phyloP scores from a whole-genome alignment of 2,113 vertebrate species.

The Hucho hucho region DNA sequence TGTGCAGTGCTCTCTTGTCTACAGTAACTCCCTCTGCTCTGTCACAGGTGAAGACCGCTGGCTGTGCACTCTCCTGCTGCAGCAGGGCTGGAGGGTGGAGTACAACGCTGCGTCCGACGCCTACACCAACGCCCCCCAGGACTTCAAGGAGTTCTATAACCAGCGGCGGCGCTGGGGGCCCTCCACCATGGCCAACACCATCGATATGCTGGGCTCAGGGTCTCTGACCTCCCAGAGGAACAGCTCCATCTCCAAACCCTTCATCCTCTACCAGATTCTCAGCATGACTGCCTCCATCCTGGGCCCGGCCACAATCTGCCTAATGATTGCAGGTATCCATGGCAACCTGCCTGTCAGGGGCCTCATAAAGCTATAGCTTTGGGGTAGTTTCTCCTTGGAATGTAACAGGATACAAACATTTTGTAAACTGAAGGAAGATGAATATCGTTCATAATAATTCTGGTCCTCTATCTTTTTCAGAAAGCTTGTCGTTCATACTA shows the following conservation, averaged over 20 bases:
- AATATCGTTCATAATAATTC: neutral
- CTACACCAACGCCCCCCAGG: conserved; percentile 74
- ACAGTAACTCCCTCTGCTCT: neutral
- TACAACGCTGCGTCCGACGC: conserved; percentile 75
- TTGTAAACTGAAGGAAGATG: neutral
- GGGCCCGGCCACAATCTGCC: conserved; percentile 67
- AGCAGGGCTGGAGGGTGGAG: conserved; percentile 77
- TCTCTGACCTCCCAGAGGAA: conserved; percentile 57
- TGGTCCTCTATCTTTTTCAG: conserved; percentile 40
- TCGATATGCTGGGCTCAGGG: conserved; percentile 62
- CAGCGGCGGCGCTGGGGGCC: conserved; percentile 72
- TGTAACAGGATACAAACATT: neutral
- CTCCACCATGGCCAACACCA: conserved; percentile 71
- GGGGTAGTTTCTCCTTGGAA: too few species aligned
- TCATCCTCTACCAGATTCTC: conserved; percentile 74
- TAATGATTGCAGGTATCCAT: conserved; percentile 61
- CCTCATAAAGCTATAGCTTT: too few species aligned
- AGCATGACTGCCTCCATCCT: conserved; percentile 57
- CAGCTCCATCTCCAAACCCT: conserved; percentile 66
- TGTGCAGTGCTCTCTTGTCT: neutral
- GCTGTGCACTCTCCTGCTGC: conserved; percentile 73
- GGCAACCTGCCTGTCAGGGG: neutral
- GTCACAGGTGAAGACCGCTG: conserved; percentile 74
- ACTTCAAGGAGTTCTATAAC: conserved; percentile 77
- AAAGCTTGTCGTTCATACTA: conserved; percentile 51